phyloP scores from a whole-genome alignment of 2,113 vertebrate genomes.

The Equus quagga region DNA sequence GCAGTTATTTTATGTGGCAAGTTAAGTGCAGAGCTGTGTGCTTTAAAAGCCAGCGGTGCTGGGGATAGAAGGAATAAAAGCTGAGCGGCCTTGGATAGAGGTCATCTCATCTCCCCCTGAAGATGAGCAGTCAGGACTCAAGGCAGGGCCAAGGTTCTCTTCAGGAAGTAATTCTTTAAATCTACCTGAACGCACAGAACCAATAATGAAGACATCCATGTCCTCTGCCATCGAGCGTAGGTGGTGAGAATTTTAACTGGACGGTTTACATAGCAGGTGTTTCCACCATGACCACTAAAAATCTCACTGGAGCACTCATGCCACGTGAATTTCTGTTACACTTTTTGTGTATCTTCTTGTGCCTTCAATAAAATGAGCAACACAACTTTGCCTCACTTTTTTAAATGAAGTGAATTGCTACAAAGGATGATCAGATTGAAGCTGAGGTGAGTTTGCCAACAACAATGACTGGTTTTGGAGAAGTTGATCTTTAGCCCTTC shows the following conservation, averaged over 20 bases:
- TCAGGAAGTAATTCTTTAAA: slow-evolving; percentile 53
- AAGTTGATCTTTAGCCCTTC: neutral
- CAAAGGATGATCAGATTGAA: neutral
- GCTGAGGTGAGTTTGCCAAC: neutral
- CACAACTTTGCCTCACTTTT: neutral
- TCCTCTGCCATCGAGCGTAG: neutral
- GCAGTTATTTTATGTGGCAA: slow-evolving; percentile 54
- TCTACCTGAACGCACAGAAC: neutral
- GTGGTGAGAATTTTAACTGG: slow-evolving; percentile 47
- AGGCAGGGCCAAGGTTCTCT: neutral
- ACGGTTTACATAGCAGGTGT: neutral
- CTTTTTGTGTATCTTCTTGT: neutral
- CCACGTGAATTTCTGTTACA: neutral
- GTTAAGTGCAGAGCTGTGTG: neutral
- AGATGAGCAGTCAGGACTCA: neutral
- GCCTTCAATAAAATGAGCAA: neutral
- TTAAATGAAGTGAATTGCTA: neutral
- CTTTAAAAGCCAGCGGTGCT: slow-evolving; percentile 48
- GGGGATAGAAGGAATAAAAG: slow-evolving; percentile 35
- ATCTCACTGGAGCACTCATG: neutral
- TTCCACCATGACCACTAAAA: neutral
- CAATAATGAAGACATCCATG: neutral
- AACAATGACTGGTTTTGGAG: neutral
- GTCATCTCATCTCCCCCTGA: neutral
- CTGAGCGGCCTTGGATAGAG: neutral